Conservation (phyloP, 1,140 invertebrate species). For the Melanaphis sacchari region DNA sequence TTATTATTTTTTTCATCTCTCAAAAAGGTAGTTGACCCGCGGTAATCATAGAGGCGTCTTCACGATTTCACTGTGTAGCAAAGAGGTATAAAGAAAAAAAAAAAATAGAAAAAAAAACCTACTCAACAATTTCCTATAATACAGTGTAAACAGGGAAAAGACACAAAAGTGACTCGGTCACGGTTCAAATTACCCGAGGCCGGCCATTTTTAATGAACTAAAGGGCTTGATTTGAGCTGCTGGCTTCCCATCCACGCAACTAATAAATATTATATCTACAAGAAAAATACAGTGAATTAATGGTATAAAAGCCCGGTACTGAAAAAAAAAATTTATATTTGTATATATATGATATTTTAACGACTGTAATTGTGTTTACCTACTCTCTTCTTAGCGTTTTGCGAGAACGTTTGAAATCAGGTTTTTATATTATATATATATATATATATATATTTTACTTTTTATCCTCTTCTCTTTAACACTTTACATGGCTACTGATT, state of each 20-base stretch:
- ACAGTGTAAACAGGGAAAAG: constrained; percentile 49
- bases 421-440: neutral
- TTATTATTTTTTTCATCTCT: constrained; percentile 2
- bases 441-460: neutral
- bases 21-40: constrained; percentile 7
- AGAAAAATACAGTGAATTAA: constrained; percentile 7
- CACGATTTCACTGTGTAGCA: constrained; percentile 30
- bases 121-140: constrained; percentile 47
- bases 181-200: constrained; percentile 53
- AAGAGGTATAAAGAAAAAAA: neutral
- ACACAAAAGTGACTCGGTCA: constrained; percentile 52
- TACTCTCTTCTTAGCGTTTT: neutral
- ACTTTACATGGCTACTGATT: constrained; percentile 21
- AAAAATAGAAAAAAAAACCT: constrained; percentile 11
- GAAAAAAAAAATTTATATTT: neutral
- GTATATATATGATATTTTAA: neutral
- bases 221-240: constrained; percentile 22
- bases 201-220: constrained; percentile 48
- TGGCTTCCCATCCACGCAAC: neutral
- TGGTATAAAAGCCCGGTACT: constrained; percentile 25
- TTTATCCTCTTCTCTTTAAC: constrained; percentile 26
- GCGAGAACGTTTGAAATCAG: constrained; percentile 15
- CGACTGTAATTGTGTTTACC: constrained; percentile 41
- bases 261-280: constrained; percentile 11
- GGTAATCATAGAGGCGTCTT: constrained; percentile 55